phyloP scores from a whole-genome alignment of 2,113 vertebrate species.

The Pseudonaja textilis region DNA sequence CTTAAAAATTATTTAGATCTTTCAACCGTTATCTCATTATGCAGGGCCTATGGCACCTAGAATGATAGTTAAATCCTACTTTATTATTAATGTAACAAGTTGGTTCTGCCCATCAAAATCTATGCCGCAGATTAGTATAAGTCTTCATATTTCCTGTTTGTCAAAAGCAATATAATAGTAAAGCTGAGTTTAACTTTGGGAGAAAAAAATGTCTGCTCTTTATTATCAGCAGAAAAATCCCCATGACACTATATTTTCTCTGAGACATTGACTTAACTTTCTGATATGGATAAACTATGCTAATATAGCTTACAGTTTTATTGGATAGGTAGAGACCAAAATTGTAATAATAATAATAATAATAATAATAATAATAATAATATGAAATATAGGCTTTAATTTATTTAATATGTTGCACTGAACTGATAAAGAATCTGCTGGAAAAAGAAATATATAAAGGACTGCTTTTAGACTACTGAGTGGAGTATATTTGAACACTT shows the following conservation, averaged over 20 bases:
- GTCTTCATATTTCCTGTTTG: conserved; percentile 11
- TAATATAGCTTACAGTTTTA: background rate
- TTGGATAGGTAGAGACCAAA: background rate
- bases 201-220: background rate
- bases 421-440: no score
- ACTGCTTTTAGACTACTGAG: no score
- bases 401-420: no score
- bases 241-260: background rate
- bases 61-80: background rate
- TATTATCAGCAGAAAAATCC: background rate
- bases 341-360: no score
- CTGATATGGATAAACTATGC: background rate
- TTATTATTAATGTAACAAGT: background rate
- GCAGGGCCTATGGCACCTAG: background rate
- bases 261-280: background rate
- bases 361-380: no score
- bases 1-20: background rate
- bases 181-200: background rate
- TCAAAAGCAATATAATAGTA: background rate
- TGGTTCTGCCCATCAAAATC: conserved; percentile 15
- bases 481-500: no score
- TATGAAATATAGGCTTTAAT: no score
- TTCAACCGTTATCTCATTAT: background rate
- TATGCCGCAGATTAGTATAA: background rate
- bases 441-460: no score